Base-by-base conservation (phyloP, 1,140 invertebrate species). In the Procambarus clarkii region DNA sequence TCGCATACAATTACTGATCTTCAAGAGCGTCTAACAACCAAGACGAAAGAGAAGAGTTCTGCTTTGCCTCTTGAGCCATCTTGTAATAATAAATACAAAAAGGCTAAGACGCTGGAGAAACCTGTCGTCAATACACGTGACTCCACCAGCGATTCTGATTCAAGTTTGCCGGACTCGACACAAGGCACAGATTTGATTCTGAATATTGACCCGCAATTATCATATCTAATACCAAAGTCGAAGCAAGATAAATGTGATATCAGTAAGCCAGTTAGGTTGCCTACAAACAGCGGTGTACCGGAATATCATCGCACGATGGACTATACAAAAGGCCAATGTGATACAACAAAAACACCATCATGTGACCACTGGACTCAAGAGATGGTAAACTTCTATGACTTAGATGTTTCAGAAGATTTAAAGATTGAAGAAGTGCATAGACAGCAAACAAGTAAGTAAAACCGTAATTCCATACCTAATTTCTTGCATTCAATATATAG, bases 341-440 rank as follows among this genome's bases (percentile, higher is more conserved):
- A 87, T 24, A 77, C 85, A 87, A 79, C 0, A 45, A 87, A 54
- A 46, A 44, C 9, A 34, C 76, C 85, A 8, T 54, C 85, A 0
- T 87, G 85, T 64, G 24, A 54, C 45, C 74, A 79, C 69, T 87
- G 85, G 85, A 87, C 85, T 13, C 85, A 87, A 46, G 58, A 78
- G 24, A 87, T 87, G 85, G 54, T 60, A 50, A 87, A 87, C 77
- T 87, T 87, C 24, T 87, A 87, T 79, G 85, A 87, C 18, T 87
- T 76, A 44, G 85, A 87, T 60, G 54, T 87, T 9, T 87, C 85
- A 44, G 85, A 87, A 24, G 85, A 87, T 34, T 78, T 87, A 50
- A 50, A 87, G 34, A 48, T 87, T n/a, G n/a, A 45, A 77, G n/a
- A n/a, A 76, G 48, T 87, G n/a, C 85, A 87, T 60, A 2, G 45